Conservation (phyloP, 2,888 invertebrate species). For the Hymenopus coronatus region DNA sequence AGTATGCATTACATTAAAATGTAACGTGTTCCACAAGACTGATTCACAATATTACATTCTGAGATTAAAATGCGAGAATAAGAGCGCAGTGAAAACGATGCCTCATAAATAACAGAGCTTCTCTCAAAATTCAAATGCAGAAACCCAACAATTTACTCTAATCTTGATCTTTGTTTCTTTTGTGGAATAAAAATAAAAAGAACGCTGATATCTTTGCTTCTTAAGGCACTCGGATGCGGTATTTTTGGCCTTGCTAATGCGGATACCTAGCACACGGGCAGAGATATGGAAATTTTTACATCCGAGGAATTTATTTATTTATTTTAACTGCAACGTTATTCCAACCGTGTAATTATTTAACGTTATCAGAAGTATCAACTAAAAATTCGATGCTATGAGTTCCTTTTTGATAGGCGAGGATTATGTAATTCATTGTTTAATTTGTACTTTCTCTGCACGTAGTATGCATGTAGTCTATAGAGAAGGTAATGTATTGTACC, state of each 20-base stretch:
- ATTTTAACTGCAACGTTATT: background rate
- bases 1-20: no score
- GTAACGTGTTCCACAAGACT: no score
- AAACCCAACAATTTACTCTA: background rate
- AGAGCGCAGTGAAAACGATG: background rate
- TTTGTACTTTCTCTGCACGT: no score
- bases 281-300: background rate
- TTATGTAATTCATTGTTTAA: background rate
- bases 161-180: background rate
- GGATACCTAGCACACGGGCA: background rate
- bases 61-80: background rate
- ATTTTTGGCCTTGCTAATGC: background rate
- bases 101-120: background rate
- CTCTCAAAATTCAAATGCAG: no score
- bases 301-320: background rate
- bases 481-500: no score
- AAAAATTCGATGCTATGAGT: background rate
- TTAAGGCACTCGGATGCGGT: background rate
- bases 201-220: no score
- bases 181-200: background rate
- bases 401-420: background rate
- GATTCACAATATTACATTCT: no score
- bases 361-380: background rate
- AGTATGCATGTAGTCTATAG: no score
- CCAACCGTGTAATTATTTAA: background rate